Base-by-base conservation (phyloP, 2,797 vertebrate species). In the Urosaurus nigricauda region DNA sequence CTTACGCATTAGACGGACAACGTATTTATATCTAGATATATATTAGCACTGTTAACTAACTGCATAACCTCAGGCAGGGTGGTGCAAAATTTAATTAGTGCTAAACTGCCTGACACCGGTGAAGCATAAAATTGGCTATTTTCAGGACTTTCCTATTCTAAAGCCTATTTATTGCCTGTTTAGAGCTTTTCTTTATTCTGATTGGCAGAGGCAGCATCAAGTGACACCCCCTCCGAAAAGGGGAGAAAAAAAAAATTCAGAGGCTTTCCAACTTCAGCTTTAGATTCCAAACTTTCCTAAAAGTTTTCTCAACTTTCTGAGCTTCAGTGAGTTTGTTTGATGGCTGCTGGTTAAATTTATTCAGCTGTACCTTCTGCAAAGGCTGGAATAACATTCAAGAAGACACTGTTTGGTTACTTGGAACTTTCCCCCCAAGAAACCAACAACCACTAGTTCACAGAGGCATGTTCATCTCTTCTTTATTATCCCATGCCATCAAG, bases 61-160 rank as follows among this genome's bases (percentile, higher is more conserved):
- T 2, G 19, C 71, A 83, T 2, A 8, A 26, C 29, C 87, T 77
- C 56, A 88, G 87, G 87, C 87, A 83, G 70, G 56, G 87, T 86
- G 77, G 21, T 70, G 51, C 89, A 8, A 70, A 85, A 82, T 83
- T 75, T 85, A 92, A 91, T 92, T 92, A 92, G 21, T 58, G 24
- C 53, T 85, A 60, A 65, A 47, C 75, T 87, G 53, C 17, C 7
- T 91, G 37, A 26, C 43, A 85, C 9, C 6, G 77, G 60, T 68
- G 79, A 65, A 88, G 87, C 70, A 88, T 83, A 83, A 88, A 88
- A 88, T 88, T 83, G 87, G 32, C 70, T 83, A 83, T 88, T 88
- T 82, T 83, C 87, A 71, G 56, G 80, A 65, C 70, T 77, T 35
- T 83, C 32, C 71, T 71, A 88, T 88, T 88, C 83, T 77, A 77